phyloP scores from a whole-genome alignment of 2,797 vertebrate genomes.

The Botia kubotai region DNA sequence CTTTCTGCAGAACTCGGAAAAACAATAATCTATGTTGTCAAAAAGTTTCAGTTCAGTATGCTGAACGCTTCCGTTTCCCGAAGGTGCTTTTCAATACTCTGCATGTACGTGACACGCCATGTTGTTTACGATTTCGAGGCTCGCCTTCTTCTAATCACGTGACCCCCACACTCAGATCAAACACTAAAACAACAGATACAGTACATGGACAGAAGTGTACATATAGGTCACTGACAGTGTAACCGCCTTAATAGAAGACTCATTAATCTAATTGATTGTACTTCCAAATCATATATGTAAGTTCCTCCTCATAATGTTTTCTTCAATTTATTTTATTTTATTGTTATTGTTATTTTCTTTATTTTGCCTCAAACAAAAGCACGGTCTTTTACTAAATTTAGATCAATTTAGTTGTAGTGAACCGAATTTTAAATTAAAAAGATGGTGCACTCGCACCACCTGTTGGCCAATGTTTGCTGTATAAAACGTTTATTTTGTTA shows the following conservation, averaged over 20 bases:
- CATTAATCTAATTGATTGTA: neutral
- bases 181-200: no score
- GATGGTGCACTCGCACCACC: neutral
- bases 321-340: neutral
- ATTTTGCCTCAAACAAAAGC: no score
- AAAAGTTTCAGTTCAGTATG: neutral
- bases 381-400: no score
- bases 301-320: neutral
- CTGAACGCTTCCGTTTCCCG: constrained; percentile 16
- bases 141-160: constrained; percentile 50
- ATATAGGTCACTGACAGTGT: neutral
- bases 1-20: constrained; percentile 1
- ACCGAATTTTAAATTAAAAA: no score
- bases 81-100: constrained; percentile 50
- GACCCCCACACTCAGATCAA: constrained; percentile 19
- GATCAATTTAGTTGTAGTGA: no score
- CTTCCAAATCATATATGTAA: neutral
- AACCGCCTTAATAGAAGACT: neutral
- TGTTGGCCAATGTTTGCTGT: neutral
- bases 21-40: neutral
- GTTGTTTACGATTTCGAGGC: constrained; percentile 80
- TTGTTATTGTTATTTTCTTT: no score
- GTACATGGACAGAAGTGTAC: neutral
- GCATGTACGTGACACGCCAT: constrained; percentile 73
- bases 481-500: neutral